Evolutionary conservation across 2,888 invertebrate genomes (phyloP).

Genomic region (Poecilus cupreus): DNA sequence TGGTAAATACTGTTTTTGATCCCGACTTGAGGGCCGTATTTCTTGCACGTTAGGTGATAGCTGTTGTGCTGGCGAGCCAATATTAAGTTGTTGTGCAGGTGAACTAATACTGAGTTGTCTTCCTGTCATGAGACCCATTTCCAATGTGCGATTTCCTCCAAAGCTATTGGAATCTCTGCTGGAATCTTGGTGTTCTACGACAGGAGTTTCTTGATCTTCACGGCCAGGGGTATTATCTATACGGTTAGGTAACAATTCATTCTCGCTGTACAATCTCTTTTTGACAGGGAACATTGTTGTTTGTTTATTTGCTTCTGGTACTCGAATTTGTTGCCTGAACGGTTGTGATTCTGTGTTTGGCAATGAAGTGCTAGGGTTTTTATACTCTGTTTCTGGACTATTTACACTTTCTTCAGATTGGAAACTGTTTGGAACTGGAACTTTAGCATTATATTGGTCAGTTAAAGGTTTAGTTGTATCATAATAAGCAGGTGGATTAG

Average conservation of each 20-base stretch:
- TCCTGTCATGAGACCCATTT: constrained; percentile 61
- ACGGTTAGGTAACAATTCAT: constrained; percentile 63
- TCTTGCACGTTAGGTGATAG: constrained; percentile 52
- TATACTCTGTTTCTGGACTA: constrained; percentile 51
- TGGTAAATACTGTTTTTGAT: constrained; percentile 21
- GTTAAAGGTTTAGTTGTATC: constrained; percentile 76
- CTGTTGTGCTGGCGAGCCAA: constrained; percentile 44
- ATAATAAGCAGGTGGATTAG: constrained; percentile 75
- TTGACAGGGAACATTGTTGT: constrained; percentile 78
- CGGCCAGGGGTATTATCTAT: constrained; percentile 41
- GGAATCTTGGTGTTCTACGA: constrained; percentile 59
- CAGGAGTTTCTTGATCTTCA: constrained; percentile 60
- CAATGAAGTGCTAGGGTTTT: constrained; percentile 26
- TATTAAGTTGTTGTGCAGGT: constrained; percentile 55
- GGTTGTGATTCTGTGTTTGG: constrained; percentile 7
- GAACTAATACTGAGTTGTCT: constrained; percentile 57
- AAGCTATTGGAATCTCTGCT: constrained; percentile 51
- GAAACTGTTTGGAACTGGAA: constrained; percentile 64
- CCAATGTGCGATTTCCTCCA: constrained; percentile 61
- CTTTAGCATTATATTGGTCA: constrained; percentile 71
- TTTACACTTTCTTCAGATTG: constrained; percentile 32
- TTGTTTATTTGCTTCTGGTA: constrained; percentile 68
- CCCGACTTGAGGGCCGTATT: constrained; percentile 72
- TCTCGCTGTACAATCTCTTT: constrained; percentile 78
- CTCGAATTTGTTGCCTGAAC: constrained; percentile 47